These are phyloP conservation scores for Sarcophilus harrisii DNA, from an alignment of 2,797 vertebrate species.

Conservation along the genomic window DNA sequence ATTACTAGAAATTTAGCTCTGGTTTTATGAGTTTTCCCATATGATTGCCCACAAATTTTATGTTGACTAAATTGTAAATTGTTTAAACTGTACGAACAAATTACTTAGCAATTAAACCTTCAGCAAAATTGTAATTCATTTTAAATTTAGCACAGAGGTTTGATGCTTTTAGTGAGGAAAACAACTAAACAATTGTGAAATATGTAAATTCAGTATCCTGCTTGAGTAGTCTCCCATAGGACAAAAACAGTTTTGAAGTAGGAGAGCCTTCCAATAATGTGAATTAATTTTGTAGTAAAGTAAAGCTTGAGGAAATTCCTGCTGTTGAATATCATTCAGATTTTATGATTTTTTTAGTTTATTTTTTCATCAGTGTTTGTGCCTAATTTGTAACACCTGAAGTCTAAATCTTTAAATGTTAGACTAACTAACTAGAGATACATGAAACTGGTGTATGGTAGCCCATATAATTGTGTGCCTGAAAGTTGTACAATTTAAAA, in stretches of 20 bases:
- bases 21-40: constrained; percentile 97
- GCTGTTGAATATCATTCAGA: constrained; percentile 76
- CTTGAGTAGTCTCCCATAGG: constrained; percentile 80
- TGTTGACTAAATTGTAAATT: constrained; percentile 92
- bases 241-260: constrained; percentile 76
- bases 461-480: constrained; percentile 51
- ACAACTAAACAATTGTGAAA: constrained; percentile 85
- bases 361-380: constrained; percentile 70
- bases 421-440: constrained; percentile 55
- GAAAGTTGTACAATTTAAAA: constrained; percentile 46
- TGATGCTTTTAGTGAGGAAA: constrained; percentile 87
- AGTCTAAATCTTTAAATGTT: constrained; percentile 80
- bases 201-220: constrained; percentile 85
- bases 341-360: constrained; percentile 77
- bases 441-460: constrained; percentile 62
- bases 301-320: constrained; percentile 81
- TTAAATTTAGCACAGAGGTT: constrained; percentile 88
- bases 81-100: constrained; percentile 92
- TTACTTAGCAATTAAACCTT: constrained; percentile 92
- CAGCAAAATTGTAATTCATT: constrained; percentile 90
- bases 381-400: constrained; percentile 76
- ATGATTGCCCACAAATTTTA: constrained; percentile 97
- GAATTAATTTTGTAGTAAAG: constrained; percentile 82
- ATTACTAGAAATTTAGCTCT: constrained; percentile 97
- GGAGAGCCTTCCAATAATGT: constrained; percentile 80